Evolutionary conservation across 2,797 vertebrate genomes (phyloP).

Genomic region (Takifugu rubripes): DNA sequence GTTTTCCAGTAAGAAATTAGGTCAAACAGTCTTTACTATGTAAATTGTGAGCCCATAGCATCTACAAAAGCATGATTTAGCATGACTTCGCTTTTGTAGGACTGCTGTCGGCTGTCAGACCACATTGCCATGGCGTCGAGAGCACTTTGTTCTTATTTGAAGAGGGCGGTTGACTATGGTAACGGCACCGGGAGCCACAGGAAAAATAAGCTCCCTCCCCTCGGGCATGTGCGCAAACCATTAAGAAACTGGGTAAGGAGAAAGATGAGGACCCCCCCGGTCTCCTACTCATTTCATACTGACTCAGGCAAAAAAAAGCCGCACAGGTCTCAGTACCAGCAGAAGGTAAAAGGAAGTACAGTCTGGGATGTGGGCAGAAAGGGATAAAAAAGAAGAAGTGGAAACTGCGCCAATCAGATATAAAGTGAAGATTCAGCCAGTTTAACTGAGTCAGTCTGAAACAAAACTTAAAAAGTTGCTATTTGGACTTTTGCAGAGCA

Average conservation of each 20-base stretch:
- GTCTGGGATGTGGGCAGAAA: slow-evolving; percentile 10
- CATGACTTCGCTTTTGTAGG: slow-evolving; percentile 41
- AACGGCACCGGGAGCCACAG: slow-evolving; percentile 37
- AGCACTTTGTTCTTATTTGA: slow-evolving; percentile 47
- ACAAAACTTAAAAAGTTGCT: slow-evolving; percentile 24
- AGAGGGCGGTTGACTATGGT: slow-evolving; percentile 36
- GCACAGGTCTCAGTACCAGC: neutral
- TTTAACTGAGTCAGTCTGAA: slow-evolving; percentile 18
- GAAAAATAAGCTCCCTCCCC: slow-evolving; percentile 53
- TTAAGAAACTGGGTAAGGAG: slow-evolving; percentile 32
- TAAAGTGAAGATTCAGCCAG: slow-evolving; percentile 1
- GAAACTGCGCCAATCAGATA: slow-evolving; percentile 41
- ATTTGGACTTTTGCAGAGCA: slow-evolving; percentile 11
- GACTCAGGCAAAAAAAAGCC: slow-evolving; percentile 33
- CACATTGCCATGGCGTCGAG: slow-evolving; percentile 21
- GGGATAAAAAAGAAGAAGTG: slow-evolving; percentile 11
- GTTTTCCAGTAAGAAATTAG: slow-evolving; percentile 14
- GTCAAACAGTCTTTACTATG: slow-evolving; percentile 17
- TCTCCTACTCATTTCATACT: slow-evolving; percentile 36
- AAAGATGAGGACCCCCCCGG: slow-evolving; percentile 13
- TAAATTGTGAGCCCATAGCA: slow-evolving; percentile 37
- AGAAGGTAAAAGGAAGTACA: slow-evolving; percentile 32
- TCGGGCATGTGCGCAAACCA: slow-evolving; percentile 64
- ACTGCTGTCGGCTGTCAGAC: slow-evolving; percentile 43
- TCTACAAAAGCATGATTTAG: slow-evolving; percentile 39